Conservation (phyloP, 2,888 invertebrate species). For the Lagria hirta region DNA sequence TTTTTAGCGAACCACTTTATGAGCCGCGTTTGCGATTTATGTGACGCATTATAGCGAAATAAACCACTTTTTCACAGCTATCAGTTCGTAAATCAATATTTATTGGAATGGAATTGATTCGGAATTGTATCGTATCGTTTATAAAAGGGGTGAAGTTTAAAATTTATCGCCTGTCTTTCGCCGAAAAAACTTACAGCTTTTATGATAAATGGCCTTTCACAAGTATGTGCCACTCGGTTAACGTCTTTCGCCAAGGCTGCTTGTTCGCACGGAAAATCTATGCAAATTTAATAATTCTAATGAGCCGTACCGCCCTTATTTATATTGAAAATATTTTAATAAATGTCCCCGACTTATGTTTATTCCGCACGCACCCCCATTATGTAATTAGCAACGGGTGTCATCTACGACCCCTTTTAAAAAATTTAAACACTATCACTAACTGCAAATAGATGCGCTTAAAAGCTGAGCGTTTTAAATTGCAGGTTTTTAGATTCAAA, state of each 20-base stretch:
- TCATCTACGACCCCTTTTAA: constrained; percentile 31
- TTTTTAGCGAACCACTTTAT: constrained; percentile 11
- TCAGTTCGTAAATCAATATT: constrained; percentile 53
- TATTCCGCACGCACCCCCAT: constrained; percentile 34
- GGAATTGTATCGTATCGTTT: constrained; percentile 39
- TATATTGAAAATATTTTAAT: constrained; percentile 46
- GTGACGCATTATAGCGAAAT: constrained; percentile 51
- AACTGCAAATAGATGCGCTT: too few species aligned
- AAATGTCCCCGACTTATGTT: constrained; percentile 31
- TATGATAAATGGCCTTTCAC: constrained; percentile 42
- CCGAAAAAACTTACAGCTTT: constrained; percentile 12
- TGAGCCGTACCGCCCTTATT: constrained; percentile 42
- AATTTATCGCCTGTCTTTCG: constrained; percentile 41
- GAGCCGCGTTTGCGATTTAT: constrained; percentile 39
- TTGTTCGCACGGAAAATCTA: constrained; percentile 35
- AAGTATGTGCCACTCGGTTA: constrained; percentile 46
- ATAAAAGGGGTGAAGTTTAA: constrained; percentile 43
- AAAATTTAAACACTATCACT: too few species aligned
- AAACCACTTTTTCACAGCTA: constrained; percentile 48
- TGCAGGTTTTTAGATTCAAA: too few species aligned
- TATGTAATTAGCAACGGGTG: constrained; percentile 40
- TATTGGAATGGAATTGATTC: constrained; percentile 50
- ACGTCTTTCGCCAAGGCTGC: constrained; percentile 40
- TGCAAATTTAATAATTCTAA: constrained; percentile 45
- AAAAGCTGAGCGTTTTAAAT: too few species aligned